Percentiles rank a stretch among this genome's conserved stretches.
Evolutionary conservation across 2,113 vertebrate species (phyloP).

Genomic region (Thinocorus orbignyianus): DNA sequence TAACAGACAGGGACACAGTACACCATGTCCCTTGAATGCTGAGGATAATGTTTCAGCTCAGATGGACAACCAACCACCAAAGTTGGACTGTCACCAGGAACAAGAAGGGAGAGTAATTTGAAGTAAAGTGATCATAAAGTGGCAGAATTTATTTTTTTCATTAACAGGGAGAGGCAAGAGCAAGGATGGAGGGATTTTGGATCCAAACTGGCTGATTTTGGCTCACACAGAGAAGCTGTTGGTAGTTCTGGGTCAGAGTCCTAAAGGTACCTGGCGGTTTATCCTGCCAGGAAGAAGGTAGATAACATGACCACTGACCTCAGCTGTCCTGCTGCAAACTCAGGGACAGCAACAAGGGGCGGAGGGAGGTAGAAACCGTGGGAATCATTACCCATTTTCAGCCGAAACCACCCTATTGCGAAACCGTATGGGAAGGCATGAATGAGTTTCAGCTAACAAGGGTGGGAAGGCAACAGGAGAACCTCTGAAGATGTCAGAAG

Average conservation of each 20-base stretch:
- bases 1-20: background rate
- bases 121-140: background rate
- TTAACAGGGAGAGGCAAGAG: background rate
- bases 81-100: background rate
- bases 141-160: background rate
- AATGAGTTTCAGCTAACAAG: background rate
- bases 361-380: background rate
- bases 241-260: background rate
- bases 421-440: background rate
- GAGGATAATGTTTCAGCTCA: background rate
- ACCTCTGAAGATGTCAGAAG: background rate
- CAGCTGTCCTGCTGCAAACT: background rate
- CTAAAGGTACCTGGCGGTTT: background rate
- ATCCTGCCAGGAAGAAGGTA: background rate
- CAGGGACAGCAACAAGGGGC: background rate
- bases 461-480: background rate
- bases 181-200: background rate
- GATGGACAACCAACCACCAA: background rate
- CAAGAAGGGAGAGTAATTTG: background rate
- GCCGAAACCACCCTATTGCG: background rate
- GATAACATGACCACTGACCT: background rate
- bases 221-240: fast-evolving
- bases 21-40: background rate
- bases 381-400: background rate
- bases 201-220: background rate